Conservation (phyloP, 2,888 invertebrate genomes). For the Boloria euphrosyne region DNA sequence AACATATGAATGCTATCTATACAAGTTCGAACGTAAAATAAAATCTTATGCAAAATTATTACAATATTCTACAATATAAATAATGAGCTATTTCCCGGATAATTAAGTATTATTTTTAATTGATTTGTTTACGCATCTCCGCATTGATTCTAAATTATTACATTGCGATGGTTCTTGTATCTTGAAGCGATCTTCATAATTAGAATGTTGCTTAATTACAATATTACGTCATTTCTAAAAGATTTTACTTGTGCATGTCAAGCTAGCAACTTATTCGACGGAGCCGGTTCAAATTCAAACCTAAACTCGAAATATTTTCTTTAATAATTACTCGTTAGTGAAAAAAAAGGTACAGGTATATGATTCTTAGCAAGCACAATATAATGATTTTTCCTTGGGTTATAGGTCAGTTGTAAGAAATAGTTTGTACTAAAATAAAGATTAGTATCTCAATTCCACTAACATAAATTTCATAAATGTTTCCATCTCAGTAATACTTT, state of each 20-base stretch:
- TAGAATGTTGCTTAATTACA: background rate
- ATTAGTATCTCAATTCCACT: background rate
- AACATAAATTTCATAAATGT: conserved; percentile 2
- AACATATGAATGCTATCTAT: background rate
- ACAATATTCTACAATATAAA: background rate
- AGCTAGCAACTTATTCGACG: no score
- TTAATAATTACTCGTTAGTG: no score
- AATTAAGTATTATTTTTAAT: conserved; percentile 25
- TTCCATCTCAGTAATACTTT: background rate
- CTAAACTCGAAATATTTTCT: no score
- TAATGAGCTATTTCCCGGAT: conserved; percentile 11
- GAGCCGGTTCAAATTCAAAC: no score
- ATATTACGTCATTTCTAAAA: background rate
- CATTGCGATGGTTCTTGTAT: background rate
- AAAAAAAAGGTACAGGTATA: no score
- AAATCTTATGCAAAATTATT: background rate
- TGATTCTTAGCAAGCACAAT: no score
- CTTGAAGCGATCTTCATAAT: background rate
- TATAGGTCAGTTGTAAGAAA: no score
- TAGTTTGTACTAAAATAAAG: no score
- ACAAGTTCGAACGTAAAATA: no score
- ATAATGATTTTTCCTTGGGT: no score
- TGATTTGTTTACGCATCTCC: conserved; percentile 26
- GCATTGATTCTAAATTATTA: conserved; percentile 7
- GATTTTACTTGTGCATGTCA: no score